These are phyloP conservation scores for Ctenodactylus gundi DNA, from an alignment of 2,113 vertebrate species.

Conservation along the genomic window DNA sequence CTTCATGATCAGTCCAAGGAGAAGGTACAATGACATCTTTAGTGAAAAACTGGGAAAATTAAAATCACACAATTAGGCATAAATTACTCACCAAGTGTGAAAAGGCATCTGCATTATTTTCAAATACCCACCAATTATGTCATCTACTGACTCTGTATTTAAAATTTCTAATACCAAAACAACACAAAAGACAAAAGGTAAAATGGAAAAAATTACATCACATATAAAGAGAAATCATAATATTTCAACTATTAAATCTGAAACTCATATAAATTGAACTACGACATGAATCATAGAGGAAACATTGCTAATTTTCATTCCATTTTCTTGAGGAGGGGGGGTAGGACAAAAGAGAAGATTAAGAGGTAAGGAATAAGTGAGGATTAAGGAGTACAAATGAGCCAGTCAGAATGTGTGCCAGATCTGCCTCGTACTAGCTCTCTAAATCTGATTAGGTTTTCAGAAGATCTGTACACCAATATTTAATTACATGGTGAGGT, in stretches of 20 bases:
- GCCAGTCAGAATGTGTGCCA: neutral
- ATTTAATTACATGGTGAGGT: neutral
- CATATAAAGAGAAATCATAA: constrained; percentile 2
- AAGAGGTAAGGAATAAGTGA: neutral
- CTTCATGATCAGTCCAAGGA: constrained; percentile 91
- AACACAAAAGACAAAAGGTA: constrained; percentile 5
- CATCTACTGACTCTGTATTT: neutral
- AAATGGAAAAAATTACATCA: constrained; percentile 9
- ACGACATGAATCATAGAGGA: neutral
- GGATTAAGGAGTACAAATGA: neutral
- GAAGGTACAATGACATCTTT: constrained; percentile 96
- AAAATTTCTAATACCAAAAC: constrained; percentile 34
- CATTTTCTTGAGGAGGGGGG: neutral
- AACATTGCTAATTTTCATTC: neutral
- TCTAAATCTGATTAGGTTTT: constrained; percentile 1
- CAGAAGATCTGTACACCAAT: neutral
- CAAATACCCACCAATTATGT: neutral
- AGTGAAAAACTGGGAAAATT: constrained; percentile 93
- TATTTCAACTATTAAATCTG: constrained; percentile 1
- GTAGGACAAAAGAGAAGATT: neutral
- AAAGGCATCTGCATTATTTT: neutral
- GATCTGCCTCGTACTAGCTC: neutral
- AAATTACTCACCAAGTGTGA: neutral
- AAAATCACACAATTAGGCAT: constrained; percentile 51
- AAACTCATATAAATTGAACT: constrained; percentile 44